These are phyloP conservation scores for Drosophila suboccidentalis DNA, from an alignment of 2,888 invertebrate species.

Conservation along the genomic window DNA sequence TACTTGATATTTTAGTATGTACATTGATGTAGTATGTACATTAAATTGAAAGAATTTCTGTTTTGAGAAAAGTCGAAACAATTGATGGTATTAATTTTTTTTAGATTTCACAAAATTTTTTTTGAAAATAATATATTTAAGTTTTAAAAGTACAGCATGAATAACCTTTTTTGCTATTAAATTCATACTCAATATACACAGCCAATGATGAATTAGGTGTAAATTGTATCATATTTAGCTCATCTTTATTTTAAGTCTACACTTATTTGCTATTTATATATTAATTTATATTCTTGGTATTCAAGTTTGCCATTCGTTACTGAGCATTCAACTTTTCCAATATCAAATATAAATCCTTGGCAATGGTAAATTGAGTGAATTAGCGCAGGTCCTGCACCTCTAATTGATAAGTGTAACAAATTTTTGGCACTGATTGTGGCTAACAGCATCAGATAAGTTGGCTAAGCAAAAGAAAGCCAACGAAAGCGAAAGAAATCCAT, in stretches of 20 bases:
- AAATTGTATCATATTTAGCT: not conserved
- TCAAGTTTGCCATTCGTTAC: not conserved
- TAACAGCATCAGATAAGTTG: constrained; percentile 28
- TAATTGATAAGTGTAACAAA: constrained; percentile 51
- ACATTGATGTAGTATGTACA: too few species aligned
- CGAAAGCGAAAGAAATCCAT: constrained; percentile 33
- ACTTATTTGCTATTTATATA: not conserved
- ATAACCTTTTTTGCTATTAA: too few species aligned
- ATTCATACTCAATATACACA: not conserved
- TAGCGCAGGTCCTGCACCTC: constrained; percentile 8
- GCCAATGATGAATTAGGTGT: not conserved
- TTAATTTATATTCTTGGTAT: too few species aligned
- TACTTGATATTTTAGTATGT: too few species aligned
- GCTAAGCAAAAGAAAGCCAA: not conserved
- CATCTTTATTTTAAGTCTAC: not conserved
- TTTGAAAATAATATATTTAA: not conserved
- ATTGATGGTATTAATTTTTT: too few species aligned
- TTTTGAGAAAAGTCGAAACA: too few species aligned
- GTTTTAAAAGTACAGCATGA: not conserved
- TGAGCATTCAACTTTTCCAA: too few species aligned
- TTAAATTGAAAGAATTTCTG: too few species aligned
- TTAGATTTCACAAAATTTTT: too few species aligned
- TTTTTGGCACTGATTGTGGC: constrained; percentile 18
- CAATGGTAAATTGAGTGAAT: not conserved
- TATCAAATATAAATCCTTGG: too few species aligned